Conservation (phyloP, 1,140 invertebrate genomes). For the Camponotus vicinus region DNA sequence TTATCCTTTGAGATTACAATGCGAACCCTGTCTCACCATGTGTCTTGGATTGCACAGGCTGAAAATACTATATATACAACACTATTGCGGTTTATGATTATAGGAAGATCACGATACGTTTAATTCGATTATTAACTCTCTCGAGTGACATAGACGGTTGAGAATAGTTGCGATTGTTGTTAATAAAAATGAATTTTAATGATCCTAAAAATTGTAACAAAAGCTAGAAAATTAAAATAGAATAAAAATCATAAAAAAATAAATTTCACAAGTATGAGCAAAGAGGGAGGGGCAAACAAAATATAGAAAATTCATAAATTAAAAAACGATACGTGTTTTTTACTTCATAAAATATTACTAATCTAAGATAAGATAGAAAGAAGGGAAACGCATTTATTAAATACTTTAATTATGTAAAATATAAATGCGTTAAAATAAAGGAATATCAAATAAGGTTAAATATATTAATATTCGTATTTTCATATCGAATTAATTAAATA, state of each 20-base stretch:
- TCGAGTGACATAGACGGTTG: background rate
- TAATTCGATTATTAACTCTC: background rate
- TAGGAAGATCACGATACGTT: constrained; percentile 35
- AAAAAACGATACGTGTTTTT: background rate
- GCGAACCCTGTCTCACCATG: constrained; percentile 73
- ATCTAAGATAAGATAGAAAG: too few species aligned
- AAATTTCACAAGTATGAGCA: background rate
- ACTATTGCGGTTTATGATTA: constrained; percentile 32
- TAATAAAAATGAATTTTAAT: background rate
- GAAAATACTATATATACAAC: constrained; percentile 34
- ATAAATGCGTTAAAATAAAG: background rate
- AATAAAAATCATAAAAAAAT: background rate
- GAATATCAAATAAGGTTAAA: background rate
- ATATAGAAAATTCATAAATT: background rate
- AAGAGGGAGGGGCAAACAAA: too few species aligned
- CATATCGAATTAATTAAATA: constrained; percentile 38
- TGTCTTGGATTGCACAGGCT: constrained; percentile 34
- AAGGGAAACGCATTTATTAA: background rate
- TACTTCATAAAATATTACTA: background rate
- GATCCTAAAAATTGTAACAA: background rate
- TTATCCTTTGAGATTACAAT: constrained; percentile 59
- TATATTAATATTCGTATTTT: background rate
- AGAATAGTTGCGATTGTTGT: background rate
- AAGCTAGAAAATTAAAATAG: background rate
- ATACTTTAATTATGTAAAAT: background rate